phyloP scores from a whole-genome alignment of 1,140 invertebrate species.

The Hyles vespertilio region DNA sequence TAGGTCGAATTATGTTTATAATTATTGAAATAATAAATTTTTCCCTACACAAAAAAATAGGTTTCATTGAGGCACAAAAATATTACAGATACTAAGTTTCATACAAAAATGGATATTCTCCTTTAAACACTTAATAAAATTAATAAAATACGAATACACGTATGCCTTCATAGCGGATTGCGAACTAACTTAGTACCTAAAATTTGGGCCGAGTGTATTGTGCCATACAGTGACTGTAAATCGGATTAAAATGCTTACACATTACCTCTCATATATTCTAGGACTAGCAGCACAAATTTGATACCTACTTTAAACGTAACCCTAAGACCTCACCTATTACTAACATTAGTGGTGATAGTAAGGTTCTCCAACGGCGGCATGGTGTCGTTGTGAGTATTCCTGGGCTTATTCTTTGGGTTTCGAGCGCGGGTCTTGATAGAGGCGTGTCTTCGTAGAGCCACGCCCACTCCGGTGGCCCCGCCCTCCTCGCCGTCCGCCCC shows the following conservation, averaged over 20 bases:
- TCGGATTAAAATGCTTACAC: not conserved
- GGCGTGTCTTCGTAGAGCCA: slow-evolving; percentile 35
- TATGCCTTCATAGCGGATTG: too few species aligned
- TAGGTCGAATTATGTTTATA: too few species aligned
- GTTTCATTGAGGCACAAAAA: too few species aligned
- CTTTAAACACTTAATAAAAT: too few species aligned
- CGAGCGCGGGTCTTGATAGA: slow-evolving; percentile 37
- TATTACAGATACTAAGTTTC: too few species aligned
- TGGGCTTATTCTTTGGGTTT: slow-evolving; percentile 26
- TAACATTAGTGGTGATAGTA: slow-evolving; percentile 49
- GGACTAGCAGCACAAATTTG: too few species aligned
- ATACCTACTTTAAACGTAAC: not conserved
- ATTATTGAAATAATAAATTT: too few species aligned
- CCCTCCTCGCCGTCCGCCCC: slow-evolving; percentile 10
- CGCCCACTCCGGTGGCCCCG: too few species aligned
- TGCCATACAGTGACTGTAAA: not conserved
- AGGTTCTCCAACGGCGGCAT: slow-evolving; percentile 53
- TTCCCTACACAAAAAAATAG: too few species aligned
- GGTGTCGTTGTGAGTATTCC: slow-evolving; percentile 7
- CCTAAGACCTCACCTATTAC: slow-evolving; percentile 39
- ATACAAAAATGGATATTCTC: too few species aligned
- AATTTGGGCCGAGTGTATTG: not conserved
- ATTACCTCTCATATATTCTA: not conserved
- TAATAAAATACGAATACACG: too few species aligned
- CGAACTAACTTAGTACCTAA: too few species aligned